Evolutionary conservation across 2,888 invertebrate genomes (phyloP), one percentile per base, ranked within the genome.

Genomic region (Abrostola tripartita): DNA sequence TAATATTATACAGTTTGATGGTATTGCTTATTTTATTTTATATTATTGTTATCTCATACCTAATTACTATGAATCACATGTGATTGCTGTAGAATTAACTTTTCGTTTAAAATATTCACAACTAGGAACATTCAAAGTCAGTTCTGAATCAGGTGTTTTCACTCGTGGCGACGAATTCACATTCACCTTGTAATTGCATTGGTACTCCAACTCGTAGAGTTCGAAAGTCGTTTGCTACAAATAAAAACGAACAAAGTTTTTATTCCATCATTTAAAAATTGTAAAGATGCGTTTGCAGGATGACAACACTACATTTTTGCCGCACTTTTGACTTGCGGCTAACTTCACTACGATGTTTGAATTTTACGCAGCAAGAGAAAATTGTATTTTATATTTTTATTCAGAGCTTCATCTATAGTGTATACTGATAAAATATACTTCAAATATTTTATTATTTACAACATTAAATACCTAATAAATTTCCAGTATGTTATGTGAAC

Each of bases 221-320:
- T 96, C 95, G 74, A 95, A 95, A 37, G 92, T 88, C 0, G 93
- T 89, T 80, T 90, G 89, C 96, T 96, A 90, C 61, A 93, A 95
- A 76, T 64, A 79, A 68, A 81, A 66, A 63, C n/a, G 44, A 65
- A 7, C 0, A 54, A 35, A 35, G 11, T 12, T 12, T 42, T 4
- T 40, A 41, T 6, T n/a, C 41, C 41, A 41, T 41, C 10, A 14
- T 11, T 7, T 5, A 37, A 37, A 24, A 5, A 51, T 11, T 51
- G n/a, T 36, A 37, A 51, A 37, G 5, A 4, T 11, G 10, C 6
- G 6, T 36, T 24, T 6, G 0, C 6, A 24, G 4, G 4, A 2
- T 73, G 74, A 74, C 64, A 76, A 68, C 64, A 70, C 61, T 51
- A 56, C 37, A 37, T 24, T 57, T 61, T 79, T 75, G 64, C 72